A percentile compares a stretch with the other conserved stretches of the same genome.
These are phyloP conservation scores for Puffinus mauretanicus DNA, from an alignment of 2,113 vertebrate genomes.

Conservation along the genomic window DNA sequence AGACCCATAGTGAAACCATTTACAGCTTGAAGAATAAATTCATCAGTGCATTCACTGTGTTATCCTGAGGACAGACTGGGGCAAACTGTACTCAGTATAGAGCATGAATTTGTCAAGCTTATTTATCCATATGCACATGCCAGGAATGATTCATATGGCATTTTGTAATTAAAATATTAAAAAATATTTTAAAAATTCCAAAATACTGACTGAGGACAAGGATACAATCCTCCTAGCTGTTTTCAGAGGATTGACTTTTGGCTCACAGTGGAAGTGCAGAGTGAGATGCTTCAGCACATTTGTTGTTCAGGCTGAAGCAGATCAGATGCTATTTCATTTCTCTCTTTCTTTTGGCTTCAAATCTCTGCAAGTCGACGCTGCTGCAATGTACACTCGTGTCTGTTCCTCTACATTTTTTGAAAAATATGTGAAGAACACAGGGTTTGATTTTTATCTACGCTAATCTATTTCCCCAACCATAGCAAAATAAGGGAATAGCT, in stretches of 20 bases:
- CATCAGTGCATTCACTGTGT: neutral
- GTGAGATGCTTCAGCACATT: neutral
- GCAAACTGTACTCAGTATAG: neutral
- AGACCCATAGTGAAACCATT: conserved; percentile 28
- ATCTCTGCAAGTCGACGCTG: neutral
- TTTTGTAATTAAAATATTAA: conserved; percentile 6
- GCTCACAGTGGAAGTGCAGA: neutral
- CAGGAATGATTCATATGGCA: neutral
- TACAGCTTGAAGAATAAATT: conserved; percentile 40
- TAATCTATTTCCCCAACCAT: neutral
- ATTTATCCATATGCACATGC: neutral
- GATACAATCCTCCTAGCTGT: neutral
- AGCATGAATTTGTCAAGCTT: neutral
- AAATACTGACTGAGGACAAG: neutral
- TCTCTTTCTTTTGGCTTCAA: neutral
- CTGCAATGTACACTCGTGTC: neutral
- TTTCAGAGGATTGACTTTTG: neutral
- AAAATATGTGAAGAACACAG: neutral
- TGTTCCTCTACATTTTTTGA: neutral
- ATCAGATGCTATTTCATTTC: neutral
- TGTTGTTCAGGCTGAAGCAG: neutral
- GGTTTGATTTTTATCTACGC: neutral
- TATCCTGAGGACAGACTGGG: neutral
- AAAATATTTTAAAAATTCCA: neutral
- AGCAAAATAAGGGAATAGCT: neutral